These are phyloP conservation scores for Lepidostoma basale DNA, from an alignment of 1,140 invertebrate genomes.

Conservation along the genomic window DNA sequence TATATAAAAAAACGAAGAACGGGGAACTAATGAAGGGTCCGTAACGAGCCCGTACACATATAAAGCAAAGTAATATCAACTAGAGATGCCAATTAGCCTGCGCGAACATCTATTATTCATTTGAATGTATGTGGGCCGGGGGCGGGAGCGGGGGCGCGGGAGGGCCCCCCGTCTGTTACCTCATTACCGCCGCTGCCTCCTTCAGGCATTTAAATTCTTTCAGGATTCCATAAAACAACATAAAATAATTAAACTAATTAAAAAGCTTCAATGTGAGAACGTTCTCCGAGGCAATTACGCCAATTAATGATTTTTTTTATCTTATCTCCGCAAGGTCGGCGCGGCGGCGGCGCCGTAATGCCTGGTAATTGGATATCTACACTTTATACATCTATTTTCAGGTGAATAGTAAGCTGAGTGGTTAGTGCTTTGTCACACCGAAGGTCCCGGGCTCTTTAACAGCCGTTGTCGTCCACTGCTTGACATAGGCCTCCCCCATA, in stretches of 20 bases:
- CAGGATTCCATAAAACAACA: slow-evolving; percentile 46
- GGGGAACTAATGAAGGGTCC: slow-evolving; percentile 5
- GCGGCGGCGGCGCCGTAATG: not conserved
- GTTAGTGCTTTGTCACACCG: no score
- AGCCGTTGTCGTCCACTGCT: no score
- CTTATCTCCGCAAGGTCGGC: slow-evolving; percentile 17
- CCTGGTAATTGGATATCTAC: slow-evolving; percentile 20
- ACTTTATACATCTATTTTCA: slow-evolving; percentile 4
- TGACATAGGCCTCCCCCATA: no score
- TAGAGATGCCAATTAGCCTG: slow-evolving; percentile 42
- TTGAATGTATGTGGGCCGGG: slow-evolving; percentile 39
- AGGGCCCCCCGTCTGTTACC: slow-evolving; percentile 37
- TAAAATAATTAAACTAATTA: slow-evolving; percentile 47
- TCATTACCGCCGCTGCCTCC: slow-evolving; percentile 42
- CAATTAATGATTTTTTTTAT: slow-evolving; percentile 44
- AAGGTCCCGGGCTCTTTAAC: no score
- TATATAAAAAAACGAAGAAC: not conserved
- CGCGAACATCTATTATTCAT: slow-evolving; percentile 45
- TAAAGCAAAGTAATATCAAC: slow-evolving; percentile 5
- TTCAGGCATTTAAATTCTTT: slow-evolving; percentile 45
- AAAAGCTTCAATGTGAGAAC: slow-evolving; percentile 44
- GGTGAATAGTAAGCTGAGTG: no score
- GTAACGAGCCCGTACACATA: not conserved
- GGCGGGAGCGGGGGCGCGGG: not conserved
- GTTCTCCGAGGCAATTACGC: slow-evolving; percentile 41